phyloP scores from a whole-genome alignment of 2,797 vertebrate genomes.

The Alfaro cultratus region DNA sequence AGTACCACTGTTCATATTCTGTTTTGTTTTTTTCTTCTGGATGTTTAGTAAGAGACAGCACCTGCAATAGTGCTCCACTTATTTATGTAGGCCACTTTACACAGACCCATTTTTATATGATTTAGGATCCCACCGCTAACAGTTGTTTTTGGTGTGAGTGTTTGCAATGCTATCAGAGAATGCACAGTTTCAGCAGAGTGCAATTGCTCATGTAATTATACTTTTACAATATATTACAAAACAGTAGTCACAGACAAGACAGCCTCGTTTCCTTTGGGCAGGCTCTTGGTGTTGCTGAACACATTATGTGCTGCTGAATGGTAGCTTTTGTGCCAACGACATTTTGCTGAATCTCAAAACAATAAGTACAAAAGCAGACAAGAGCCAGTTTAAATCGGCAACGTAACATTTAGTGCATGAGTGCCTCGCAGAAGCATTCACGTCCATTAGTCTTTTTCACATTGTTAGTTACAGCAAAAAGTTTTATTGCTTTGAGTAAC shows the following conservation, averaged over 20 bases:
- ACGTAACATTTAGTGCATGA: background rate
- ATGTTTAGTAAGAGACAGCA: background rate
- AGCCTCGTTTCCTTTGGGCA: background rate
- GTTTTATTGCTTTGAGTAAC: background rate
- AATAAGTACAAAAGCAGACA: slow-evolving; percentile 30
- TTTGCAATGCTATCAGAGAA: background rate
- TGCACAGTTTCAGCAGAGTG: background rate
- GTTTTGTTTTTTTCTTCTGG: background rate
- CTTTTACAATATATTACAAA: background rate
- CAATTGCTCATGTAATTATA: background rate
- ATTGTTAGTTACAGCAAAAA: background rate
- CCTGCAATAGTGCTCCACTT: background rate
- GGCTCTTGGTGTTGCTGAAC: background rate
- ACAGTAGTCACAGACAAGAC: background rate
- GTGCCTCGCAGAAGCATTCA: background rate
- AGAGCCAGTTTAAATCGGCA: background rate
- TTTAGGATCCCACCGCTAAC: background rate
- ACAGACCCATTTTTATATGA: background rate
- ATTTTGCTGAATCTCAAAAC: slow-evolving; percentile 30
- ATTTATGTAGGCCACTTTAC: background rate
- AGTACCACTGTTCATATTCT: background rate
- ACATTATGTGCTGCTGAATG: slow-evolving; percentile 20
- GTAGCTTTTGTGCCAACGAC: slow-evolving; percentile 9
- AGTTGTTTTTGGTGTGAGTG: background rate
- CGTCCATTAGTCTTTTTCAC: background rate